Evolutionary conservation across 1,140 invertebrate genomes (phyloP).

Genomic region (Drosophila guanche): DNA sequence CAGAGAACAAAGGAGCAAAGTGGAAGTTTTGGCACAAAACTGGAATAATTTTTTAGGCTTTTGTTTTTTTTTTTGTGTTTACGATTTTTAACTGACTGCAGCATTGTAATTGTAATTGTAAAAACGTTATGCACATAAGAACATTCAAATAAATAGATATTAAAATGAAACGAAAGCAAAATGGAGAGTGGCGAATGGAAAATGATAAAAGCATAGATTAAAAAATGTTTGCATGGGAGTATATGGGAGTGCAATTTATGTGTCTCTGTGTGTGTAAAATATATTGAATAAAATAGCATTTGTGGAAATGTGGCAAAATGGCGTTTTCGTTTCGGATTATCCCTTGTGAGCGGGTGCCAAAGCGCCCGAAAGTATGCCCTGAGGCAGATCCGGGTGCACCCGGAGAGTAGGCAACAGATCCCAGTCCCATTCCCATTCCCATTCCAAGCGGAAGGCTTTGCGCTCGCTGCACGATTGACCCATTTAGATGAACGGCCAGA

Average conservation of each 20-base stretch:
- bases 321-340: background rate
- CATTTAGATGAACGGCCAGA: background rate
- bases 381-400: background rate
- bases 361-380: slow-evolving; percentile 24
- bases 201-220: slow-evolving; percentile 14
- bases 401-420: slow-evolving; percentile 26
- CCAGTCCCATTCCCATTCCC: no score
- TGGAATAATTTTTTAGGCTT: slow-evolving; percentile 5
- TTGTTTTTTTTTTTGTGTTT: slow-evolving; percentile 9
- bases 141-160: slow-evolving; percentile 36
- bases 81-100: slow-evolving; percentile 17
- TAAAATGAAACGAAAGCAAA: background rate
- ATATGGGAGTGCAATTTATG: slow-evolving; percentile 9
- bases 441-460: slow-evolving; percentile 7
- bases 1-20: slow-evolving; percentile 7
- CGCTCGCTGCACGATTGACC: no score
- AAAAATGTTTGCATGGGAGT: slow-evolving; percentile 14
- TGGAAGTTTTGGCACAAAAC: slow-evolving; percentile 1
- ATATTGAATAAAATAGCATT: slow-evolving; percentile 43
- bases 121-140: slow-evolving; percentile 31
- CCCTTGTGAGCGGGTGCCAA: background rate
- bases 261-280: slow-evolving; percentile 31
- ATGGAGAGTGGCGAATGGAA: no score
- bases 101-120: slow-evolving; percentile 48
- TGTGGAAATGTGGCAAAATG: slow-evolving; percentile 30